phyloP scores from a whole-genome alignment of 2,888 invertebrate species.

The Ophion obscuratus region DNA sequence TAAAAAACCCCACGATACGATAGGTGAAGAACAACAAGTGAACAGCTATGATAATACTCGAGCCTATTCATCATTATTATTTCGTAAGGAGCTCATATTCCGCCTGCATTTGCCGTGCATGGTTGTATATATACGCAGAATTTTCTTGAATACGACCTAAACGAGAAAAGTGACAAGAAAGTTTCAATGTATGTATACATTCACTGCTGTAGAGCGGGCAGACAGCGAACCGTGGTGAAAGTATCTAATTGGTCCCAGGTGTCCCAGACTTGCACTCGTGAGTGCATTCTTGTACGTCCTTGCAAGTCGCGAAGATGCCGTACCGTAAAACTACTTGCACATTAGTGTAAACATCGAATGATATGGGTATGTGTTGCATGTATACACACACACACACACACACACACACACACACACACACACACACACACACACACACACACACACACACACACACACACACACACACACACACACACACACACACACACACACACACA shows the following conservation, averaged over 20 bases:
- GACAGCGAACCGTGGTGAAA: slow-evolving; percentile 52
- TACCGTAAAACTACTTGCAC: slow-evolving; percentile 20
- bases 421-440: too few species aligned
- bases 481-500: too few species aligned
- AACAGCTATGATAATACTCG: background rate
- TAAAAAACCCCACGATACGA: too few species aligned
- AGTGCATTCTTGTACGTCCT: slow-evolving; percentile 64
- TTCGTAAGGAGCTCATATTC: slow-evolving; percentile 1
- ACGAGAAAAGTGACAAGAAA: slow-evolving; percentile 61
- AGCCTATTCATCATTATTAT: background rate
- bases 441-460: too few species aligned
- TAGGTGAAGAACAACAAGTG: background rate
- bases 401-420: too few species aligned
- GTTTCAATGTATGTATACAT: slow-evolving; percentile 32
- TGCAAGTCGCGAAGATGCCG: slow-evolving; percentile 34
- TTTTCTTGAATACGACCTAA: slow-evolving; percentile 23
- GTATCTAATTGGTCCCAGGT: slow-evolving; percentile 68
- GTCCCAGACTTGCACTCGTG: slow-evolving; percentile 56
- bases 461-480: background rate
- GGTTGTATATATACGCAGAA: background rate
- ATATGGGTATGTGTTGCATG: too few species aligned
- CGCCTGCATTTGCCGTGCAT: background rate
- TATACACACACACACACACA: background rate
- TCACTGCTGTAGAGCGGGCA: slow-evolving; percentile 6
- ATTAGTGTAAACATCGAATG: background rate